Conservation (phyloP, 2,888 invertebrate genomes). For the Habrosyne pyritoides region DNA sequence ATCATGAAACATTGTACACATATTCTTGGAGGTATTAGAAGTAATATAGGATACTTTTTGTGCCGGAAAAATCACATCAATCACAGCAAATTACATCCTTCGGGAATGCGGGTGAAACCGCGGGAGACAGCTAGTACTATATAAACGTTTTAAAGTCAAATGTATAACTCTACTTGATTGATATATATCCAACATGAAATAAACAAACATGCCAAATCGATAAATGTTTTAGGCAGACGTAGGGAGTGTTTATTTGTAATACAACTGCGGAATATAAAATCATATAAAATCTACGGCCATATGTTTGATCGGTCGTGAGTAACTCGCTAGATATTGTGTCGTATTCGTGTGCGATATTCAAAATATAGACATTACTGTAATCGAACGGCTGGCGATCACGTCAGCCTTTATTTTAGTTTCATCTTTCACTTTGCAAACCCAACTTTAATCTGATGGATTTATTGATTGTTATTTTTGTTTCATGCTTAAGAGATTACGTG, state of each 20-base stretch:
- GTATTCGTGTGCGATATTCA: conserved; percentile 9
- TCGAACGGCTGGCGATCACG: conserved; percentile 16
- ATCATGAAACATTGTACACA: too few species aligned
- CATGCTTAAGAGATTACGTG: background rate
- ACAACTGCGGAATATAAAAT: background rate
- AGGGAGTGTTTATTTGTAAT: conserved; percentile 2
- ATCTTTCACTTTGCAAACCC: background rate
- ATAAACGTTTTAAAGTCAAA: background rate
- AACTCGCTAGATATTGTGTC: background rate
- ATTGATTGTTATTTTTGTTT: background rate
- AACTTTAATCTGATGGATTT: background rate
- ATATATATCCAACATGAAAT: background rate
- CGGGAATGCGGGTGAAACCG: too few species aligned
- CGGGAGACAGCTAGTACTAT: too few species aligned
- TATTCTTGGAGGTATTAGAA: too few species aligned
- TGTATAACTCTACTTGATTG: background rate
- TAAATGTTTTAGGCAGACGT: background rate
- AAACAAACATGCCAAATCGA: background rate
- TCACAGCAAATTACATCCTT: too few species aligned
- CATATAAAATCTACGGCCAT: background rate
- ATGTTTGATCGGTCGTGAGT: background rate
- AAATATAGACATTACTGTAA: conserved; percentile 14
- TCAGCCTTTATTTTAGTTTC: background rate
- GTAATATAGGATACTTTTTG: too few species aligned
- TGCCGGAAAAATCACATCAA: too few species aligned